These are phyloP conservation scores for Morpho helenor DNA, from an alignment of 2,888 invertebrate species.

Conservation along the genomic window DNA sequence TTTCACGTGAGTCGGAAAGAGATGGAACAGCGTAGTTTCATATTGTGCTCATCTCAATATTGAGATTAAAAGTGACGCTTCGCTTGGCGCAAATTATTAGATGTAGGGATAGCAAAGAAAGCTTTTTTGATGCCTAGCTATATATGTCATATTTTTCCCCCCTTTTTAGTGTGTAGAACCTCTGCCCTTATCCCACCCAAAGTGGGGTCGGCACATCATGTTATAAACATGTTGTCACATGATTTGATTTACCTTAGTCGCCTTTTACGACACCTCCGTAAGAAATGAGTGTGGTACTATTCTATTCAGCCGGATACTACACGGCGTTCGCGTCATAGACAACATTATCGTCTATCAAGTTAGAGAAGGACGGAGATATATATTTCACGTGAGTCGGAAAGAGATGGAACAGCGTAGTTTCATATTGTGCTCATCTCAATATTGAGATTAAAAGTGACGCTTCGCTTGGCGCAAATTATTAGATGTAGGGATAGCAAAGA, in stretches of 20 bases:
- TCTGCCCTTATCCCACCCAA: no score
- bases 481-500: slow-evolving; percentile 51
- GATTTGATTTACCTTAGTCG: no score
- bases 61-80: slow-evolving; percentile 77
- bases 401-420: slow-evolving; percentile 50
- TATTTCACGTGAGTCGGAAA: slow-evolving; percentile 29
- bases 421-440: slow-evolving; percentile 76
- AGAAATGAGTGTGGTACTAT: no score
- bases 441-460: slow-evolving; percentile 78
- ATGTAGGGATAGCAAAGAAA: slow-evolving; percentile 48
- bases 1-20: slow-evolving; percentile 34
- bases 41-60: slow-evolving; percentile 76
- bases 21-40: slow-evolving; percentile 52
- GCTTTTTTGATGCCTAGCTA: no score
- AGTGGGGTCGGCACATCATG: no score
- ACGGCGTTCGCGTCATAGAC: slow-evolving; percentile 8
- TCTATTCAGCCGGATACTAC: no score
- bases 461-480: slow-evolving; percentile 74
- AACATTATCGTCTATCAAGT: slow-evolving; percentile 22
- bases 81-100: slow-evolving; percentile 74
- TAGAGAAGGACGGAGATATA: slow-evolving; percentile 26
- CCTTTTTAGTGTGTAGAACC: no score
- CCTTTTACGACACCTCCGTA: no score
- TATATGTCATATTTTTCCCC: no score
- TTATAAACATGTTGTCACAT: no score